Conservation (phyloP, 2,797 vertebrate species). For the Galaxias olidus region DNA sequence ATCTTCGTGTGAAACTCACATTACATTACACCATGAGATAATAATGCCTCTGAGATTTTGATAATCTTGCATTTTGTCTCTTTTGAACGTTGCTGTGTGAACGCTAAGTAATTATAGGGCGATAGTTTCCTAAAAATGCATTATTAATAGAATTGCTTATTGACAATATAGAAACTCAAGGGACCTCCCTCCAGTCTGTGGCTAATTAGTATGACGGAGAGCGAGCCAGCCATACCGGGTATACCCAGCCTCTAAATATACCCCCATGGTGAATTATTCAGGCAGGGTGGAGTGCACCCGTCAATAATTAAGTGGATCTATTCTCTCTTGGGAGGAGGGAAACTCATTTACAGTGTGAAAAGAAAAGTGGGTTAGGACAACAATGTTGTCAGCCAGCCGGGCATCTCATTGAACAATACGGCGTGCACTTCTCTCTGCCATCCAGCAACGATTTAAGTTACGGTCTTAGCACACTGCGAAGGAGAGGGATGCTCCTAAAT, state of each 20-base stretch:
- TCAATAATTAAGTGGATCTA: conserved; percentile 83
- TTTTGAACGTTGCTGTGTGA: too few relatives aligned
- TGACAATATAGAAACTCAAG: too few relatives aligned
- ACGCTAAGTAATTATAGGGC: too few relatives aligned
- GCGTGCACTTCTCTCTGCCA: neutral
- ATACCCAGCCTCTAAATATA: conserved; percentile 78
- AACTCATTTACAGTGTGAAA: conserved; percentile 64
- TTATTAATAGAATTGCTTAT: too few relatives aligned
- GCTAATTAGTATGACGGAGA: conserved; percentile 70
- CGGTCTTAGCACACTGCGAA: neutral
- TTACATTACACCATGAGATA: too few relatives aligned
- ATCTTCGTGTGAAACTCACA: too few relatives aligned
- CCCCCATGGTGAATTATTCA: conserved; percentile 80
- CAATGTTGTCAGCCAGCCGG: conserved; percentile 56
- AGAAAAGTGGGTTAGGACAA: conserved; percentile 55
- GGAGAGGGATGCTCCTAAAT: too few relatives aligned
- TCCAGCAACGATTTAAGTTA: neutral
- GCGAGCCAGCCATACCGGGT: conserved; percentile 46
- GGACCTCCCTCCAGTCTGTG: too few relatives aligned
- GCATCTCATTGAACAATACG: neutral
- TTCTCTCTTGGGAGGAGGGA: conserved; percentile 74
- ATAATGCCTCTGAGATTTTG: too few relatives aligned
- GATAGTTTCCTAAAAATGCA: too few relatives aligned
- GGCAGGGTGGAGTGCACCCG: conserved; percentile 66
- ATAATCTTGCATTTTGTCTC: too few relatives aligned